A percentile compares a stretch with the other conserved stretches of the same genome.
Evolutionary conservation across 1,140 invertebrate genomes (phyloP).

Genomic region (Teleopsis dalmanni): DNA sequence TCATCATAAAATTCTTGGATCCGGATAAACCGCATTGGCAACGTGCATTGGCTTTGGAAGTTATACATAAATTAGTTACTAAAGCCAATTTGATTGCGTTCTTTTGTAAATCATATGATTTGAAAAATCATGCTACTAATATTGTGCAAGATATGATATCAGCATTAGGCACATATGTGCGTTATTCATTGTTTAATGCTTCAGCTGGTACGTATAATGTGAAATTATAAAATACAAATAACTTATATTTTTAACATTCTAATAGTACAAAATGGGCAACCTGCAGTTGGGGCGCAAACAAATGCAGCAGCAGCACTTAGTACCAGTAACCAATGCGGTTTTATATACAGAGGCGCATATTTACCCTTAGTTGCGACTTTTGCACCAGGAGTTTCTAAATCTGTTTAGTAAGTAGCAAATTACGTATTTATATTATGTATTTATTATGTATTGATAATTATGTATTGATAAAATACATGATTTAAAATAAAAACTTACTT

Average conservation of each 20-base stretch:
- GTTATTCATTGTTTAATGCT: conserved; percentile 68
- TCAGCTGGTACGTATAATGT: conserved; percentile 16
- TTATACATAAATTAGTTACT: conserved; percentile 87
- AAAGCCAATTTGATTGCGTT: conserved; percentile 80
- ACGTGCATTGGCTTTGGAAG: conserved; percentile 86
- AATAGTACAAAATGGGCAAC: conserved; percentile 51
- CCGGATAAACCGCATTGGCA: conserved; percentile 96
- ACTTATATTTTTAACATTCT: neutral
- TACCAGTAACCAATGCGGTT: conserved; percentile 73
- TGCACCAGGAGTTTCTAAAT: conserved; percentile 76
- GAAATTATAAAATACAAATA: too few species aligned
- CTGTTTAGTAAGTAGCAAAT: conserved; percentile 68
- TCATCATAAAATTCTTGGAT: conserved; percentile 95
- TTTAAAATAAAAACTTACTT: too few species aligned
- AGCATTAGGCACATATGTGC: conserved; percentile 89
- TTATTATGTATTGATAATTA: too few species aligned
- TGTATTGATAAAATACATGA: too few species aligned
- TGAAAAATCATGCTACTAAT: conserved; percentile 87
- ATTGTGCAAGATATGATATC: conserved; percentile 94
- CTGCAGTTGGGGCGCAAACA: conserved; percentile 43
- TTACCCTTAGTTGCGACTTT: conserved; percentile 78
- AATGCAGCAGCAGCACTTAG: conserved; percentile 21
- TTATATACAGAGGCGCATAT: conserved; percentile 87
- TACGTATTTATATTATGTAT: too few species aligned
- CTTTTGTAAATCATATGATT: conserved; percentile 91